Evolutionary conservation across 1,140 invertebrate species (phyloP), one percentile per base, ranked within the genome.

Genomic region (Rhysida immarginata): DNA sequence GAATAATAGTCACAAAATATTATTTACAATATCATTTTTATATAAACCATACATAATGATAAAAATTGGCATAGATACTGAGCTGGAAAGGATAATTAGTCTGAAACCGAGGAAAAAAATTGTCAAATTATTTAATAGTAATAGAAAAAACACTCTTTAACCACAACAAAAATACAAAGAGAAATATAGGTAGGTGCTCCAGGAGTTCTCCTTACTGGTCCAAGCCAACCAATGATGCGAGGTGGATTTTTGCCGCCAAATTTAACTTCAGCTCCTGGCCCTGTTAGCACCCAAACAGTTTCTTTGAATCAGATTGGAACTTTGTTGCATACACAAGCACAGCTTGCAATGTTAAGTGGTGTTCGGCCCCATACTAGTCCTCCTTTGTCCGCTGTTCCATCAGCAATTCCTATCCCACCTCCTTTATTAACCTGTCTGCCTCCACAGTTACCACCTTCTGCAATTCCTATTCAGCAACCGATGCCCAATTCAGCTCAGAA

Each of bases 171-270:
- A n/a, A n/a, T n/a, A n/a, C n/a, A n/a, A n/a, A n/a, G n/a, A n/a
- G n/a, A n/a, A n/a, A n/a, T n/a, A n/a, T n/a, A n/a, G n/a, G n/a
- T n/a, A n/a, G n/a, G n/a, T n/a, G n/a, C n/a, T n/a, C n/a, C n/a
- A n/a, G n/a, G n/a, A n/a, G n/a, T n/a, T n/a, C n/a, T n/a, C n/a
- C n/a, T n/a, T n/a, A n/a, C n/a, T n/a, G n/a, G n/a, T n/a, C n/a
- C n/a, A n/a, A n/a, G n/a, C n/a, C 63, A 25, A 59, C 61, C 8
- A 60, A 60, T 58, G 60, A 59, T 46, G 61, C 61, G 21, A 61
- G 59, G 35, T 59, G 61, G 26, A 41, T 64, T 13, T 59, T 56
- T 55, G 52, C 61, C 41, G 55, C 60, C 46, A 54, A 58, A 27
- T 26, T 59, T 21, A 54, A 16, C 56, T 24, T 52, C 55, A 8